A percentile compares a stretch with the other conserved stretches of the same genome.
Evolutionary conservation across 2,113 vertebrate genomes (phyloP).

Genomic region (Brachyhypopomus gauderio): DNA sequence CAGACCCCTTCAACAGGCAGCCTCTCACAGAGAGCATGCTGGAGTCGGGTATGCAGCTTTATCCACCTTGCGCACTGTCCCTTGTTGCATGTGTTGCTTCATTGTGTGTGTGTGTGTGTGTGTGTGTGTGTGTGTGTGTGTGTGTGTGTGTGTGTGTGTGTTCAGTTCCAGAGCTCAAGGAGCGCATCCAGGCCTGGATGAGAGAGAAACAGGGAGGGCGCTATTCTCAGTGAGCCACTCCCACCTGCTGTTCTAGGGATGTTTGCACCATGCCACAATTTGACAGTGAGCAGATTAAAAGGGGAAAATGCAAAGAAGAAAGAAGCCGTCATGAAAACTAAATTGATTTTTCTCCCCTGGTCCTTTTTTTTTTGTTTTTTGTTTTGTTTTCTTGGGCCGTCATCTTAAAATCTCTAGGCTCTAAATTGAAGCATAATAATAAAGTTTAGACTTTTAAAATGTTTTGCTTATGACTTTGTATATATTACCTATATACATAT

Average conservation of each 20-base stretch:
- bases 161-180: slow-evolving; percentile 93
- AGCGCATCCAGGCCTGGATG: slow-evolving; percentile 97
- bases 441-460: slow-evolving; percentile 78
- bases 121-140: too few species aligned
- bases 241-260: slow-evolving; percentile 63
- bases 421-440: slow-evolving; percentile 78
- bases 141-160: slow-evolving; percentile 1
- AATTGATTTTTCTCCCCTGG: slow-evolving; percentile 62
- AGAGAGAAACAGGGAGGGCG: slow-evolving; percentile 89
- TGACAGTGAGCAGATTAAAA: slow-evolving; percentile 50
- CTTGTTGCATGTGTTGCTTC: too few species aligned
- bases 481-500: slow-evolving; percentile 73
- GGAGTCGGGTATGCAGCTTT: slow-evolving; percentile 83
- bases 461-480: slow-evolving; percentile 72
- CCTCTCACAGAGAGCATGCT: slow-evolving; percentile 95
- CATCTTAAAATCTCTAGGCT: slow-evolving; percentile 65
- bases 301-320: slow-evolving; percentile 11
- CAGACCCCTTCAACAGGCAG: slow-evolving; percentile 97
- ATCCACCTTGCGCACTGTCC: neutral
- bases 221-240: slow-evolving; percentile 65
- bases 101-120: too few species aligned
- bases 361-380: slow-evolving; percentile 62
- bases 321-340: slow-evolving; percentile 52
- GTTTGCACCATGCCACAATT: slow-evolving; percentile 65
- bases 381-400: slow-evolving; percentile 63